Evolutionary conservation across 2,888 invertebrate genomes (phyloP).

Genomic region (Petrolisthes manimaculis): DNA sequence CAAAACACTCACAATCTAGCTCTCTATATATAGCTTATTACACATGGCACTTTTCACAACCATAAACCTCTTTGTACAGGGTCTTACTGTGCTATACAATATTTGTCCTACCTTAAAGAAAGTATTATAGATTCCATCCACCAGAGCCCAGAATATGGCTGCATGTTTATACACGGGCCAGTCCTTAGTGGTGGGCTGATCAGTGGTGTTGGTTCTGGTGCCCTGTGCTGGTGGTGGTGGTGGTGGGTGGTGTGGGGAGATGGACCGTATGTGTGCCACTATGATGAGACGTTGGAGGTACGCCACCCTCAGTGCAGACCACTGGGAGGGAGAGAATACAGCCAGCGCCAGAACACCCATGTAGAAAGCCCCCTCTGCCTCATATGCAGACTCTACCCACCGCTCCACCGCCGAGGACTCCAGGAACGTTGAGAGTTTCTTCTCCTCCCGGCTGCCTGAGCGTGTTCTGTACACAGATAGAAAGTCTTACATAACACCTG

Average conservation of each 20-base stretch:
- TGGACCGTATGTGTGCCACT: constrained; percentile 81
- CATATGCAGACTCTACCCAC: constrained; percentile 84
- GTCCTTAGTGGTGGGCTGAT: constrained; percentile 73
- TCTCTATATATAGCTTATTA: background rate
- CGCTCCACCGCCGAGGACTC: constrained; percentile 73
- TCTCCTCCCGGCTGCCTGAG: constrained; percentile 78
- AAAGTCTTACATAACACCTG: background rate
- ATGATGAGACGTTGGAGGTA: constrained; percentile 84
- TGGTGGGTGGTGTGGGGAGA: constrained; percentile 73
- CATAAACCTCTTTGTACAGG: too few relatives aligned
- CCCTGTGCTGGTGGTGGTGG: constrained; percentile 70
- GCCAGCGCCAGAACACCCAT: constrained; percentile 85
- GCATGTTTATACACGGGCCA: constrained; percentile 88
- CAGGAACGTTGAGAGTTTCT: constrained; percentile 81
- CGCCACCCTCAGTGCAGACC: constrained; percentile 80
- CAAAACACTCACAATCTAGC: background rate
- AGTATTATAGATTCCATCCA: constrained; percentile 86
- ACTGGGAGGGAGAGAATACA: constrained; percentile 82
- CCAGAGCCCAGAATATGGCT: constrained; percentile 85
- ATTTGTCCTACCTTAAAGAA: constrained; percentile 81
- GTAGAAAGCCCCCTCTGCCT: constrained; percentile 93
- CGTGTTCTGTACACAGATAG: constrained; percentile 69
- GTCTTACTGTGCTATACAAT: background rate
- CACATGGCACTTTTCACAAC: background rate
- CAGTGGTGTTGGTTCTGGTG: constrained; percentile 74